Evolutionary conservation across 2,113 vertebrate species (phyloP).

Genomic region (Nansenia antarctica): DNA sequence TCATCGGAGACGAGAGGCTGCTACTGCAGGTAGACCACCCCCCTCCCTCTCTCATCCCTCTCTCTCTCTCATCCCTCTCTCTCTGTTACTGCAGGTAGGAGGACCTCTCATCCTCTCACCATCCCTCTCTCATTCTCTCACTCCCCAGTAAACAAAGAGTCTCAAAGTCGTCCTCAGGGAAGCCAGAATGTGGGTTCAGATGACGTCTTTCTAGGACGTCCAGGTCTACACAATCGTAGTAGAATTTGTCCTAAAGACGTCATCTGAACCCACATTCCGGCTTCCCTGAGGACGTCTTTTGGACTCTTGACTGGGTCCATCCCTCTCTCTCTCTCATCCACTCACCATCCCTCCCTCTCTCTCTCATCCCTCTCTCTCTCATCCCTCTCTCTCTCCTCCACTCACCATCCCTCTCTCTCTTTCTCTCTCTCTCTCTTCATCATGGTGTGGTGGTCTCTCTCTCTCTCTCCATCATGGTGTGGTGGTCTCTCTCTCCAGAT

Average conservation of each 20-base stretch:
- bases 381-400: not conserved
- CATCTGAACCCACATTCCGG: too few species aligned
- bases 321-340: not conserved
- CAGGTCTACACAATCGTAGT: too few species aligned
- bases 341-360: too few species aligned
- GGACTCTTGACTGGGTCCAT: too few species aligned
- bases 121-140: not conserved
- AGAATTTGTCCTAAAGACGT: too few species aligned
- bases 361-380: not conserved
- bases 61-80: not conserved
- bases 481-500: constrained; percentile 49
- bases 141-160: too few species aligned
- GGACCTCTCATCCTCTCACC: not conserved
- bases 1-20: constrained; percentile 79
- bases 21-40: constrained; percentile 72
- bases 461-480: not conserved
- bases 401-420: not conserved
- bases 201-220: too few species aligned
- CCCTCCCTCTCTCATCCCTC: not conserved
- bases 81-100: too few species aligned
- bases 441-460: not conserved
- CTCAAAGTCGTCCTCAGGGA: too few species aligned
- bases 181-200: too few species aligned
- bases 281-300: too few species aligned
- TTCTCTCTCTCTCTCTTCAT: not conserved